Percentiles rank a stretch among this genome's conserved stretches.
phyloP scores from a whole-genome alignment of 2,113 vertebrate genomes.

The Lontra canadensis region DNA sequence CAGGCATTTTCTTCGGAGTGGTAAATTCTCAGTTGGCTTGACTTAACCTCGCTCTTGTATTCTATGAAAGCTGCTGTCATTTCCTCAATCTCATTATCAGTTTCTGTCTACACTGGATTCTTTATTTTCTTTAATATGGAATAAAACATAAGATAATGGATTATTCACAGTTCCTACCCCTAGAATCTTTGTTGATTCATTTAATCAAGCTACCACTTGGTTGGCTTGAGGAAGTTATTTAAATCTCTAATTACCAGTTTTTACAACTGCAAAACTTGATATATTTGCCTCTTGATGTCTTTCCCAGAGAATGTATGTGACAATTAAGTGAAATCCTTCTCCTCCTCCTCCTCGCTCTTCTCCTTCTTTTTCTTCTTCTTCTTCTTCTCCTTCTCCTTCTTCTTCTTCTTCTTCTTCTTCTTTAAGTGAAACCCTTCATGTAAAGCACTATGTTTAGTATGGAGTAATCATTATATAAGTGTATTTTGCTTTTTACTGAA shows the following conservation, averaged over 20 bases:
- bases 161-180: not conserved
- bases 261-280: not conserved
- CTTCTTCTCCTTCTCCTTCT: too few species aligned
- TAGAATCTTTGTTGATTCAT: not conserved
- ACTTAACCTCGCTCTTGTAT: not conserved
- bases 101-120: not conserved
- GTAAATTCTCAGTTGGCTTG: not conserved
- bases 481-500: not conserved
- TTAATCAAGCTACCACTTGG: not conserved
- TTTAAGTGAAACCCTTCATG: not conserved
- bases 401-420: not conserved
- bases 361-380: too few species aligned
- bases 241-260: not conserved
- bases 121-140: not conserved
- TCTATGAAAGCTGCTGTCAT: not conserved
- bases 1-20: not conserved
- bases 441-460: not conserved
- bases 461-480: not conserved
- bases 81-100: not conserved
- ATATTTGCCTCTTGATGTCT: not conserved
- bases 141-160: not conserved
- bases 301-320: not conserved
- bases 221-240: not conserved
- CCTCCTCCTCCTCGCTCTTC: too few species aligned
- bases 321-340: not conserved